Base-by-base conservation (phyloP, 1,140 invertebrate genomes). In the Chironomus striatipennis region DNA sequence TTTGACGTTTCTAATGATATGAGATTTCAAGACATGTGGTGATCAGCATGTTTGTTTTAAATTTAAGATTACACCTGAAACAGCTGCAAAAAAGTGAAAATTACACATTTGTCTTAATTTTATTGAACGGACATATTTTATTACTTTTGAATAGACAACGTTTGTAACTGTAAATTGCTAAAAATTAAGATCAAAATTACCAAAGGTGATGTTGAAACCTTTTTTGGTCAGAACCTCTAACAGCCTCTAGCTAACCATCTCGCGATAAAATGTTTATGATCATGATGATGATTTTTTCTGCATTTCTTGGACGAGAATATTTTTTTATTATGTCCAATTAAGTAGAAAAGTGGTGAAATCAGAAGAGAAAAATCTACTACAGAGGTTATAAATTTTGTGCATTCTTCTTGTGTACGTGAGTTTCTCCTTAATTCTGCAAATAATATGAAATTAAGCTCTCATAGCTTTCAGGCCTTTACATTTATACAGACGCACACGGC, bases 251-350 rank as follows among this genome's bases (percentile, higher is more conserved):
- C 24, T 2, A 47, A 10, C 15, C 43, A 47, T 47, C 43, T 47
- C 15, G 43, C 15, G 43, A 47, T 47, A 47, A 47, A 47, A 47
- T 47, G 15, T 47, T 10, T 34, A 34, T 34, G 24, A 34, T 34
- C 24, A 34, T 34, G 2, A 34, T 34, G 24, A 34, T 34, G 24
- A 34, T 34, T 34, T 34, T 34, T 34, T 34, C 24, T 34, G 24
- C 24, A 34, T 34, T 34, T 34, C 43, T 47, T 47, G 42, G 10
- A 43, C 42, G 42, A 43, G 57, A 65, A n/a, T 15, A 67, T 67
- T 67, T 34, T 34, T 67, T 67, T 67, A 67, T 67, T 67, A 67
- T 20, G 64, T 67, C 64, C 64, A 67, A 67, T 67, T 67, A 67
- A 67, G 18, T 17, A 18, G 64, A 67, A 67, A 67, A 67, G 64